These are phyloP conservation scores for Itoplectis maculator DNA, from an alignment of 2,888 invertebrate genomes.

Conservation along the genomic window DNA sequence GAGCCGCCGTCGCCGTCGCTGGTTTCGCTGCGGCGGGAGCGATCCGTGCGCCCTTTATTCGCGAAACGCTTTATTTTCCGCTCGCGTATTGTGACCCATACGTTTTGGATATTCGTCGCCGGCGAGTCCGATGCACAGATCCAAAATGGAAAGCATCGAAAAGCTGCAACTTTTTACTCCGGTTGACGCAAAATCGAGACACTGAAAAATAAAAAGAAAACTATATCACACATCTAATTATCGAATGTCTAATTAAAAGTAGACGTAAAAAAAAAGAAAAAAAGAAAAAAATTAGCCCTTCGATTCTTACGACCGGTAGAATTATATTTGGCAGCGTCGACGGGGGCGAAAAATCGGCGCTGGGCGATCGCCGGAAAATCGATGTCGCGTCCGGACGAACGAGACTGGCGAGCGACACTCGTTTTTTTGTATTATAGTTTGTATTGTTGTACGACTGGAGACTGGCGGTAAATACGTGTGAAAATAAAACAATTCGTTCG, in stretches of 20 bases:
- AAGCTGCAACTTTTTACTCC: too few relatives aligned
- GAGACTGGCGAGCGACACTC: slow-evolving; percentile 43
- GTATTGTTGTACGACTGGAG: slow-evolving; percentile 66
- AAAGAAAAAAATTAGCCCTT: slow-evolving; percentile 23
- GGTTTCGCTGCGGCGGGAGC: not conserved
- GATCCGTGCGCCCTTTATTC: slow-evolving; percentile 4
- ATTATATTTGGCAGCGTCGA: slow-evolving; percentile 50
- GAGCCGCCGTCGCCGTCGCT: slow-evolving; percentile 36
- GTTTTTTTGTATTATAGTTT: slow-evolving; percentile 79
- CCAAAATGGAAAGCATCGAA: slow-evolving; percentile 47
- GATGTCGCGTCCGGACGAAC: not conserved
- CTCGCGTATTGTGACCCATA: slow-evolving; percentile 61
- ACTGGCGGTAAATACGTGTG: slow-evolving; percentile 69
- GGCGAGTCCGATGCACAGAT: slow-evolving; percentile 61
- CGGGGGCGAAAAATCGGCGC: slow-evolving; percentile 33
- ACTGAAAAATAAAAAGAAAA: slow-evolving; percentile 18
- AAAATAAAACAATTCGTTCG: slow-evolving; percentile 80
- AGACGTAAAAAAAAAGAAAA: slow-evolving; percentile 17
- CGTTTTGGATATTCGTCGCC: slow-evolving; percentile 71
- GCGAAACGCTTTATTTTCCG: slow-evolving; percentile 65
- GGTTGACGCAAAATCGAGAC: not conserved
- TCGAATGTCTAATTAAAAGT: slow-evolving; percentile 66
- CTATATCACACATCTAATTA: slow-evolving; percentile 68
- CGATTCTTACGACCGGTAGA: slow-evolving; percentile 39
- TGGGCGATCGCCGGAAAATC: too few relatives aligned